Conservation (phyloP, 2,113 vertebrate genomes). For the Halcyon malimbica region DNA sequence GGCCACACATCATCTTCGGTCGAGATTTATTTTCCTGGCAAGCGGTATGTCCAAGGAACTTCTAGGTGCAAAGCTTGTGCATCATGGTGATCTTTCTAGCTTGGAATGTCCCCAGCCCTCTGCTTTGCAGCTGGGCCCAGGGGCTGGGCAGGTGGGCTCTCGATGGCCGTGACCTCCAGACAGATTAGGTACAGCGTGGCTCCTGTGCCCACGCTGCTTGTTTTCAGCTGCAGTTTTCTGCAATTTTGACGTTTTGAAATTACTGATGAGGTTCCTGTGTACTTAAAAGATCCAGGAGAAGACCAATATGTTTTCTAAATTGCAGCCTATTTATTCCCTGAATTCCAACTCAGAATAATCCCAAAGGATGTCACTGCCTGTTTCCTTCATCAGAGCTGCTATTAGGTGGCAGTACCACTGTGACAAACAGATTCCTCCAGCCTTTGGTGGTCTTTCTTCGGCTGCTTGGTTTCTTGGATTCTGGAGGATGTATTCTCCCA, state of each 20-base stretch:
- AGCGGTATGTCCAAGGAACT: neutral
- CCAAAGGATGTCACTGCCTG: fast-evolving
- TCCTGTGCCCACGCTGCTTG: neutral
- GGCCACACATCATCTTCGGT: too few species aligned
- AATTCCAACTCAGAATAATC: neutral
- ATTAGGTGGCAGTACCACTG: too few species aligned
- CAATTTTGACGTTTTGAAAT: neutral
- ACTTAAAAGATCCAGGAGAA: neutral
- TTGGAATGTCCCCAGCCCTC: neutral
- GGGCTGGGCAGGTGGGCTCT: too few species aligned
- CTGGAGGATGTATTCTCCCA: neutral
- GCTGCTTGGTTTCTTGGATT: neutral
- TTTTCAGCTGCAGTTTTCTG: neutral
- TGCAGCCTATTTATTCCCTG: neutral
- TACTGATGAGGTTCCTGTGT: fast-evolving
- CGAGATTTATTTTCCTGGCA: neutral
- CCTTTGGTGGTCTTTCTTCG: neutral
- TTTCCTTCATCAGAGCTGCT: neutral
- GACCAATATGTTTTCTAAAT: neutral
- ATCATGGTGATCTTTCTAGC: fast-evolving
- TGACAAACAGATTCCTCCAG: neutral
- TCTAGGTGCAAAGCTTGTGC: neutral
- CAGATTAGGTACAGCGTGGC: fast-evolving
- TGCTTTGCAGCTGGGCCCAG: neutral
- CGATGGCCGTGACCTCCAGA: fast-evolving